These are phyloP conservation scores for Rhabdornis inornatus DNA, from an alignment of 2,113 vertebrate genomes.

Conservation along the genomic window DNA sequence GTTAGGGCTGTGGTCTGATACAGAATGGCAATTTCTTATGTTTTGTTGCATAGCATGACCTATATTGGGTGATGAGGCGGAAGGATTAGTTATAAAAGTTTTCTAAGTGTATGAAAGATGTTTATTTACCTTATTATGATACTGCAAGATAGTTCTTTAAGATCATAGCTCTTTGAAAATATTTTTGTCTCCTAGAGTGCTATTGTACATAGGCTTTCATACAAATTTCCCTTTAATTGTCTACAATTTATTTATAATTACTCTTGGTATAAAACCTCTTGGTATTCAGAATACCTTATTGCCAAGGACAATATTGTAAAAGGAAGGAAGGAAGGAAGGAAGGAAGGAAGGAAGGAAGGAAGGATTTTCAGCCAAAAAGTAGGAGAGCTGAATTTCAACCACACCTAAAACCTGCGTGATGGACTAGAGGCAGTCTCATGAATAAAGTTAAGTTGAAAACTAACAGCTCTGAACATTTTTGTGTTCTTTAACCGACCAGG, in stretches of 20 bases:
- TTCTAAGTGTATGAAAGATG: neutral
- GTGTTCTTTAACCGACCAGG: neutral
- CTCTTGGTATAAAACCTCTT: neutral
- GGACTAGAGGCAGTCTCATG: neutral
- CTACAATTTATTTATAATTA: neutral
- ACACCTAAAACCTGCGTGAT: neutral
- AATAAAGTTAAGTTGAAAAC: neutral
- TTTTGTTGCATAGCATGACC: neutral
- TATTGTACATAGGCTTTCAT: neutral
- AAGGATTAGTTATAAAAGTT: neutral
- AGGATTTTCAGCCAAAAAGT: neutral
- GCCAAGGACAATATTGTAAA: neutral
- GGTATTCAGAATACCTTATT: neutral
- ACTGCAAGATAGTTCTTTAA: neutral
- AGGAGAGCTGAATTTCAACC: neutral
- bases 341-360: no score
- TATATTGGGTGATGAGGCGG: fast-evolving
- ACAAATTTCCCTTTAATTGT: neutral
- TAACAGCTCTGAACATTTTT: neutral
- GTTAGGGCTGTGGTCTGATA: neutral
- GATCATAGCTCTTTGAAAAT: neutral
- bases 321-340: no score
- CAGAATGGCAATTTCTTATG: neutral
- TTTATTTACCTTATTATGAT: neutral
- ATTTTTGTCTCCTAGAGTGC: neutral